Base-by-base conservation (phyloP, 2,888 invertebrate genomes). In the Acholoe squamosa region DNA sequence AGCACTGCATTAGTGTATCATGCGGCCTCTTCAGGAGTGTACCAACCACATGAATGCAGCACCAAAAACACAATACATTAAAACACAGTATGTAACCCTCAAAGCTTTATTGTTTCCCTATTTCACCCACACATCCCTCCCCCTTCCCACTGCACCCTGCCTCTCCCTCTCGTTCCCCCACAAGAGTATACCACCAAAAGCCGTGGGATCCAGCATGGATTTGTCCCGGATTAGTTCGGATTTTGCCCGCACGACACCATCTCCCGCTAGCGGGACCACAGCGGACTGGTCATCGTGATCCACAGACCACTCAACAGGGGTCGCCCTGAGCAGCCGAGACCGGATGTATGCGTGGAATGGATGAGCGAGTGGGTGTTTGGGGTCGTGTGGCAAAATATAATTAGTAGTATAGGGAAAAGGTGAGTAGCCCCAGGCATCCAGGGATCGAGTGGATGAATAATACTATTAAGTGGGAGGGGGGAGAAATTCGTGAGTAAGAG, bases 181-280 rank as follows among this genome's bases (percentile, higher is more conserved):
- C 43, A 43, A 3, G 3, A 43, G 43, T 10, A 43, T 10, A 7
- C 28, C 71, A 28, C 71, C 71, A 28, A n/a, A 16, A 28, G 71
- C 71, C 71, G 1, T 14, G 71, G 71, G 71, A 71, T 71, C 31
- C 14, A 28, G 14, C 1, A 25, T 5, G 31, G 71, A 28, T n/a
- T 71, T 71, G 28, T 71, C 28, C 71, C 12, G 71, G 71, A 71
- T 71, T 71, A 71, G 71, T 71, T 25, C 5, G 71, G 71, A n/a
- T 71, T 61, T 28, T 28, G 14, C 25, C 71, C 25, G 61, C 28
- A 5, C 31, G 25, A 28, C 31, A 28, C 22, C n/a, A 16, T 22
- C 71, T 0, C 28, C 28, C 25, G 0, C 71, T 71, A 71, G 71
- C 25, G 71, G 71, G 71, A 71, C 71, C n/a, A 22, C 14, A 25